These are phyloP conservation scores for Hipposideros larvatus DNA, from an alignment of 2,797 vertebrate genomes.

Conservation along the genomic window DNA sequence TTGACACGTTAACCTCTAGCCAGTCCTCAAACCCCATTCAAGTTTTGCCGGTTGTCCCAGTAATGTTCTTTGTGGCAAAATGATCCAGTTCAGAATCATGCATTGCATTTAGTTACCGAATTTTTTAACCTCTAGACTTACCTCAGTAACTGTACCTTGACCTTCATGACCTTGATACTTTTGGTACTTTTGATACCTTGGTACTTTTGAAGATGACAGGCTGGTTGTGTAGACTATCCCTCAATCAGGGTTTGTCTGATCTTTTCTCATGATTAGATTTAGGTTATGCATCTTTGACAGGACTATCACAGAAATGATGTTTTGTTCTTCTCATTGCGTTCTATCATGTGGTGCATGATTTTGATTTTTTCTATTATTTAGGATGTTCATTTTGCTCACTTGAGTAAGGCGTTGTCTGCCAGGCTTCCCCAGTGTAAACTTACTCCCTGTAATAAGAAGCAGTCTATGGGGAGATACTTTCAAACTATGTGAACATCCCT, in stretches of 20 bases:
- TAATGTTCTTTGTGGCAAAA: constrained; percentile 57
- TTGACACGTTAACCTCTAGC: not conserved
- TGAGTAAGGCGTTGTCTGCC: constrained; percentile 41
- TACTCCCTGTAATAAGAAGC: constrained; percentile 53
- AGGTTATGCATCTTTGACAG: constrained; percentile 31
- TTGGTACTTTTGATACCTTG: not conserved
- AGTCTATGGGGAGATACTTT: constrained; percentile 44
- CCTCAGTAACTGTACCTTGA: constrained; percentile 28
- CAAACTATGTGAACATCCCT: constrained; percentile 46
- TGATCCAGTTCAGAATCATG: constrained; percentile 43
- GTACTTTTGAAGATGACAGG: constrained; percentile 55
- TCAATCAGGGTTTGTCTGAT: constrained; percentile 16
- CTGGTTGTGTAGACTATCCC: constrained; percentile 21
- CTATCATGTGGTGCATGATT: constrained; percentile 4
- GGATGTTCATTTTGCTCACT: constrained; percentile 49
- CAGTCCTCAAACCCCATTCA: constrained; percentile 51
- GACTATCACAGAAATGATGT: constrained; percentile 49
- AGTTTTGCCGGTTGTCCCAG: constrained; percentile 39
- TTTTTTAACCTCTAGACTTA: constrained; percentile 56
- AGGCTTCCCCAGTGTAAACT: constrained; percentile 39
- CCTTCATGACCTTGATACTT: constrained; percentile 45
- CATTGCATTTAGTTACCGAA: constrained; percentile 26
- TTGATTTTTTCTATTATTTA: constrained; percentile 53
- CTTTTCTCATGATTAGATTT: constrained; percentile 52
- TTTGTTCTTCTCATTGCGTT: constrained; percentile 54